Conservation (phyloP, 2,113 vertebrate genomes). For the Sus scrofa region DNA sequence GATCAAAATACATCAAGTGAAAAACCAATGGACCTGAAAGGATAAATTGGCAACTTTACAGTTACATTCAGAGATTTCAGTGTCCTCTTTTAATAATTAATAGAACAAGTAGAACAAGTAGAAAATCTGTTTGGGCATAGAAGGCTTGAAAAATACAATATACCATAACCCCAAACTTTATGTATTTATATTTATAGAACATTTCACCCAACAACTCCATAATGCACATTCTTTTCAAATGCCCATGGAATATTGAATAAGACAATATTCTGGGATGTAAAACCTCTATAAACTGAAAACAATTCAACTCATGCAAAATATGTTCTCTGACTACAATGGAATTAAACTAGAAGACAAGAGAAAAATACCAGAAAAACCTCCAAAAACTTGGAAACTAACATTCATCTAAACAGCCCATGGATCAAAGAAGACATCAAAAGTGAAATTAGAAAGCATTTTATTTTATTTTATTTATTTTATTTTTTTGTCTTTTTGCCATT, state of each 20-base stretch:
- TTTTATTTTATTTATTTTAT: no score
- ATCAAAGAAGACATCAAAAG: not conserved
- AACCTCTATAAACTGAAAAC: constrained; percentile 30
- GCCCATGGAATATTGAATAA: not conserved
- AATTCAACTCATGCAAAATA: constrained; percentile 14
- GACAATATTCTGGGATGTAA: not conserved
- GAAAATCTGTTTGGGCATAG: not conserved
- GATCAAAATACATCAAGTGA: not conserved
- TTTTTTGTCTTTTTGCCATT: no score
- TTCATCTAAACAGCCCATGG: not conserved
- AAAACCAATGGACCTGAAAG: not conserved
- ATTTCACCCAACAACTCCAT: not conserved
- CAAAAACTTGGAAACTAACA: constrained; percentile 36
- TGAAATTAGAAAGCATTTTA: not conserved
- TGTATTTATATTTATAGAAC: not conserved
- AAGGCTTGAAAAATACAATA: not conserved
- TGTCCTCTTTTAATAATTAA: constrained; percentile 5
- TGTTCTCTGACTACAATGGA: not conserved
- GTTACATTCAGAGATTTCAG: not conserved
- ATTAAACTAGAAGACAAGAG: constrained; percentile 3
- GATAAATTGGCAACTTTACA: not conserved
- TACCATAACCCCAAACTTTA: not conserved
- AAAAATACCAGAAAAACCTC: not conserved
- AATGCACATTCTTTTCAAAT: constrained; percentile 17
- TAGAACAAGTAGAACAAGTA: not conserved